Base-by-base conservation (phyloP, 2,888 invertebrate species). In the Parochlus steinenii region DNA sequence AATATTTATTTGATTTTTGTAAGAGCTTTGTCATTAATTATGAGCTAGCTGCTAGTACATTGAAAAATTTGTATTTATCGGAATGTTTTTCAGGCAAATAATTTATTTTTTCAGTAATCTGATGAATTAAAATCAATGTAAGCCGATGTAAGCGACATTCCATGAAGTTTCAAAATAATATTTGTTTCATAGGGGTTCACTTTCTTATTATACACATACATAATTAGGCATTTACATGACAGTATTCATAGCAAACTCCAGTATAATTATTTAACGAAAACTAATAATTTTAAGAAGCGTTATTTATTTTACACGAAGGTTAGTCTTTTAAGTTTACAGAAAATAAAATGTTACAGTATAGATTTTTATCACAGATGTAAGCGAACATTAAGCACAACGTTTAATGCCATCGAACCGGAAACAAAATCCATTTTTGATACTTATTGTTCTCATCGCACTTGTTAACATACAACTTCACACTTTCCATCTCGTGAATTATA, bases 371-470 rank as follows among this genome's bases (percentile, higher is more conserved):
- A n/a, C n/a, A n/a, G n/a, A n/a, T n/a, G n/a, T n/a, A n/a, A n/a
- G n/a, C n/a, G n/a, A n/a, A n/a, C n/a, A n/a, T n/a, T 17, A 23
- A 16, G 26, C 18, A 33, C 14, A 28, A 28, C 34, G 15, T 30
- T 36, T 30, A 36, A 36, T 36, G 36, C 33, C 33, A 36, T 22
- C 30, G 30, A 15, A 36, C 30, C 30, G 36, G 36, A 36, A 36
- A 36, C 18, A 36, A 30, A 30, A 36, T 36, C 36, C 36, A 36
- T 25, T 36, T 36, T 19, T 36, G 36, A 15, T 36, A 30, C 19
- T 36, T 36, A 18, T 36, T 36, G 24, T 36, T 36, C 30, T 36
- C 36, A 36, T 30, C 30, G 24, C 36, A 36, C 14, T 36, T 30
- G 7, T 20, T 24, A 12, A 36, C n/a, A 14, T 17, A 16, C 10